Base-by-base conservation (phyloP, 53 echinoderm and acorn worm genomes). In the Astropecten irregularis region DNA sequence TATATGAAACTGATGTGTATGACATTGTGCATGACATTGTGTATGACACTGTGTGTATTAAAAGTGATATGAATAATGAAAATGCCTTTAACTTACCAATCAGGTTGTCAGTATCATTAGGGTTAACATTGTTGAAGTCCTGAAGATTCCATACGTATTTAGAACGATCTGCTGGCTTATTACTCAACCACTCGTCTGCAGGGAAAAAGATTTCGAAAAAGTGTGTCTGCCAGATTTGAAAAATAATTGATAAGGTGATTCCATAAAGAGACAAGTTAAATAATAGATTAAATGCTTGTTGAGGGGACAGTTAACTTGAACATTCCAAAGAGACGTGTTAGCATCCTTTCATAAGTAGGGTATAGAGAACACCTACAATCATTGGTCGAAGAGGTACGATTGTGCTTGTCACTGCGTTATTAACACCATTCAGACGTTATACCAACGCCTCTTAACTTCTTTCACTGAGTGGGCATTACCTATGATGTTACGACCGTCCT, bases 111-210 rank as follows among this genome's bases (percentile, higher is more conserved):
- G 92, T 93, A 9, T 81, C 30, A 1, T 65, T 66, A 0, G 90
- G 55, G 18, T 92, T 82, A 14, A 95, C 73, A 15, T 71, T 47
- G 31, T 95, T 56, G 69, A 95, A 95, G 11, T 88, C 88, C 2
- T 48, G 70, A 16, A 82, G 19, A 44, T 90, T 93, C 95, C 95
- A 95, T 2, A 95, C 95, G 66, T 88, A 95, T 16, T 55, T 52
- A 2, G 76, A 66, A 5, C 30, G 76, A 14, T 53, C 40, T 29
- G 10, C 39, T 2, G 66, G 69, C 48, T 69, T 69, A 48, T 85
- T 85, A 3, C 30, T 70, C 4, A 82, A n/a, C 95, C 95, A 95
- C 47, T 69, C 69, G 2, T 69, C 69, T 69, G 10, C 27, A 30
- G 8, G 4, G 4, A 7, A 30, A 60, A 30, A 3, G 28, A 54